Evolutionary conservation across 2,113 vertebrate genomes (phyloP), one percentile per base, ranked within the genome.

Genomic region (Romanogobio albipinnatus): DNA sequence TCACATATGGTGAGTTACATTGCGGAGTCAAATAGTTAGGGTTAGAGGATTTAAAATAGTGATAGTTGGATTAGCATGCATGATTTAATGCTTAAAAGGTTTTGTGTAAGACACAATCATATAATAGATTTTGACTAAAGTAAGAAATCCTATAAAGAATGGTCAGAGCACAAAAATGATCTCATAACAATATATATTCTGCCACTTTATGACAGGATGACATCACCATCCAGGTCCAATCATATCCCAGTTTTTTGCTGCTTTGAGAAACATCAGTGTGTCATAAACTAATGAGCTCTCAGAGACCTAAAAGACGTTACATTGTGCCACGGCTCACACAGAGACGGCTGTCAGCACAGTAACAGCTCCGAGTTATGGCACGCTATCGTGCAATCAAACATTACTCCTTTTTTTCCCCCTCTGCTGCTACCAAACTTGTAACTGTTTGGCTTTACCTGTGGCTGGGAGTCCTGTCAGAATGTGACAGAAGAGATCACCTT

Each of bases 401-500:
- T 90, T 85, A 90, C 87, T 89, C 92, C 88, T 93, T 89, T 90
- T 73, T 9, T 19, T n/a, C 24, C 3, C 22, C 33, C 33, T 58
- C 91, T 91, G 91, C 92, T 92, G 93, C 94, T 92, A 91, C 92
- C 91, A 90, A 92, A 91, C 92, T 91, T 94, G 93, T 93, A 93
- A 93, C 93, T 93, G 10, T 90, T 93, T 93, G 90, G 91, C 92
- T 93, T 91, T 91, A 92, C 89, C 92, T 88, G 88, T 76, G 89
- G 94, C 94, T 95, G 77, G 92, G 92, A 94, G 93, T 93, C 94
- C 94, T 95, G 92, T 94, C 94, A 95, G 91, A 88, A 90, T 87
- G 88, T 96, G 95, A 97, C 95, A 97, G 94, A 91, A 87, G 93
- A 94, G 92, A 91, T 88, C 92, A 94, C 91, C 93, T 94, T 92